A percentile compares a stretch with the other conserved stretches of the same genome.
Evolutionary conservation across 2,888 invertebrate species (phyloP).

Genomic region (Sinotaia quadrata): DNA sequence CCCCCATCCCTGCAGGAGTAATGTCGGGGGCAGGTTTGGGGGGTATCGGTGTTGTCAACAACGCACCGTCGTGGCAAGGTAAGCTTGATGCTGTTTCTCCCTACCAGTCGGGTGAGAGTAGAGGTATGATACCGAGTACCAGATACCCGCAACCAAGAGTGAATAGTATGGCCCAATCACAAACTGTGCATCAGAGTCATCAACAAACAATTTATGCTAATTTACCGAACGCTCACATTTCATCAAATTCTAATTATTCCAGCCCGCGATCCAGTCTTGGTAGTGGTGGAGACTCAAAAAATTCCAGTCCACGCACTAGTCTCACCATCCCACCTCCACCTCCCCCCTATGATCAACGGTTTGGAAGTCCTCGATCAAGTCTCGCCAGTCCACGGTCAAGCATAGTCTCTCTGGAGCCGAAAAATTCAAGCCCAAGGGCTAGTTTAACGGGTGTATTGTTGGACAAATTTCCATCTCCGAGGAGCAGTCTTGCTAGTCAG

Average conservation of each 20-base stretch:
- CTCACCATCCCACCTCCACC: slow-evolving; percentile 55
- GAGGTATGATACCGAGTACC: slow-evolving; percentile 53
- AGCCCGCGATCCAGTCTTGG: slow-evolving; percentile 71
- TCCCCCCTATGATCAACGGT: slow-evolving; percentile 55
- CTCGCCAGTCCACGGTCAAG: slow-evolving; percentile 65
- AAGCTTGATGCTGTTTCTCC: slow-evolving; percentile 26
- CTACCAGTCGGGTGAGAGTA: slow-evolving; percentile 22
- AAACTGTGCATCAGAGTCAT: slow-evolving; percentile 35
- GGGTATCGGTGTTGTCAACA: slow-evolving; percentile 17
- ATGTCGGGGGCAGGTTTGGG: slow-evolving; percentile 17
- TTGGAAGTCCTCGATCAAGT: slow-evolving; percentile 57
- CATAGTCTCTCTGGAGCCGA: slow-evolving; percentile 73
- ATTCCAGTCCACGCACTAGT: slow-evolving; percentile 63
- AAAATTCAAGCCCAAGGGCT: slow-evolving; percentile 73
- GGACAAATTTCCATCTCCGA: slow-evolving; percentile 71
- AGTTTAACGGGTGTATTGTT: slow-evolving; percentile 61
- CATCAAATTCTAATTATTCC: slow-evolving; percentile 44
- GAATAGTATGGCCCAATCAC: slow-evolving; percentile 39
- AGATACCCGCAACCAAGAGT: slow-evolving; percentile 37
- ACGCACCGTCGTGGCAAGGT: slow-evolving; percentile 31
- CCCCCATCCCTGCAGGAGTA: slow-evolving; percentile 35
- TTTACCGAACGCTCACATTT: slow-evolving; percentile 21
- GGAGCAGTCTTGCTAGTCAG: slow-evolving; percentile 63
- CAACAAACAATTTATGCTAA: slow-evolving; percentile 35
- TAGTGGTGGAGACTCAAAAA: slow-evolving; percentile 64